These are phyloP conservation scores for Coreoperca whiteheadi DNA, from an alignment of 2,113 vertebrate genomes.

Conservation along the genomic window DNA sequence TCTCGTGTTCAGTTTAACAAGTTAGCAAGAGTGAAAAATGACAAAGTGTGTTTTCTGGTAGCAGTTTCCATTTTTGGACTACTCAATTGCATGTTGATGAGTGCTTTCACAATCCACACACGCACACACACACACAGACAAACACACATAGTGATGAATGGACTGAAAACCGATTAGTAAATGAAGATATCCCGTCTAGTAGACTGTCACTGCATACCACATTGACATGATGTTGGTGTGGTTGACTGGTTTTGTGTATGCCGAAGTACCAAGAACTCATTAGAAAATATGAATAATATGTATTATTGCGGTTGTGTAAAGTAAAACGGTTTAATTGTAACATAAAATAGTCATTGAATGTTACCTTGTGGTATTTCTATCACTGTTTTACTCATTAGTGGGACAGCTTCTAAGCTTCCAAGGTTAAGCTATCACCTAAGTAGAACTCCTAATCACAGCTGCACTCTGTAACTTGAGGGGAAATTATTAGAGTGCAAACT, in stretches of 20 bases:
- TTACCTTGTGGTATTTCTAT: not conserved
- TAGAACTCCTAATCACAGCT: not conserved
- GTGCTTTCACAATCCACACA: slow-evolving; percentile 12
- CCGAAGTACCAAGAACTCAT: slow-evolving; percentile 11
- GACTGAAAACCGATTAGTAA: not conserved
- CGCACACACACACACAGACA: not conserved
- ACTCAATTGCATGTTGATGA: not conserved
- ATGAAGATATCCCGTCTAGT: slow-evolving; percentile 3
- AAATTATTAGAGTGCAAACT: slow-evolving; percentile 42
- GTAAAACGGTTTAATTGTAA: not conserved
- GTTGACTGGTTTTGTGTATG: slow-evolving; percentile 11
- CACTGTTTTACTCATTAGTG: not conserved
- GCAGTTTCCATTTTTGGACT: not conserved
- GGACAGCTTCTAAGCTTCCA: not conserved
- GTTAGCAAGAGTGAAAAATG: not conserved
- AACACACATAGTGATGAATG: slow-evolving; percentile 27
- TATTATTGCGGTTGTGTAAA: not conserved
- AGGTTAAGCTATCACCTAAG: not conserved
- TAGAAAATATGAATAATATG: slow-evolving; percentile 3
- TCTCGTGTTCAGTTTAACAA: not conserved
- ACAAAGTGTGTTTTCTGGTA: not conserved
- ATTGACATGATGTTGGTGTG: not conserved
- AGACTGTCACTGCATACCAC: not conserved
- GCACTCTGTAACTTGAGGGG: slow-evolving; percentile 20
- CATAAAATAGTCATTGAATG: slow-evolving; percentile 2